These are phyloP conservation scores for Drosophila truncata DNA, from an alignment of 1,140 invertebrate species.

Conservation along the genomic window DNA sequence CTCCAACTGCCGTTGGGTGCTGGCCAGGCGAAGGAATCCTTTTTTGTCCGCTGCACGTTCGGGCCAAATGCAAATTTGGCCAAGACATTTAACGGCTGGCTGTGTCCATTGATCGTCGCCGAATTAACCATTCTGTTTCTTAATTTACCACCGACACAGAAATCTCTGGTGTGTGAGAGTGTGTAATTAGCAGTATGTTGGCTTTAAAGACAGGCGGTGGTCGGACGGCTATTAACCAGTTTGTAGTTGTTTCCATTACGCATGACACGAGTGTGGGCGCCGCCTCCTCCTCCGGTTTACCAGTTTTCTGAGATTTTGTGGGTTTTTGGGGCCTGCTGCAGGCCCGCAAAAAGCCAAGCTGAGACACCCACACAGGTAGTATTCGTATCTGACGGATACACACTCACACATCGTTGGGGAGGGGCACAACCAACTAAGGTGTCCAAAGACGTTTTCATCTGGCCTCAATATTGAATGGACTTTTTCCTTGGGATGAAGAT, in stretches of 20 bases:
- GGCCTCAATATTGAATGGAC: background rate
- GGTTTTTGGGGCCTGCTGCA: constrained; percentile 35
- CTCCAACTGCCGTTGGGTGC: background rate
- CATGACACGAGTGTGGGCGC: constrained; percentile 46
- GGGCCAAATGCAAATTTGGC: constrained; percentile 41
- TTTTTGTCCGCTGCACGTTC: constrained; percentile 32
- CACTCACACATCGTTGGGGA: constrained; percentile 3
- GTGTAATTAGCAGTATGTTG: constrained; percentile 69
- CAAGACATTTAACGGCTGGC: constrained; percentile 43
- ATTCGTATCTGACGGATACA: constrained; percentile 20
- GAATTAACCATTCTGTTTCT: constrained; percentile 57
- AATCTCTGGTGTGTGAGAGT: constrained; percentile 27
- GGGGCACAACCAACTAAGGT: constrained; percentile 6
- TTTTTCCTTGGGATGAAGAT: background rate
- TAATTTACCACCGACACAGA: constrained; percentile 65
- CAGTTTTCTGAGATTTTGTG: constrained; percentile 12
- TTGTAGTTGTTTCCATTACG: constrained; percentile 63
- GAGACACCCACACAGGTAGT: constrained; percentile 55
- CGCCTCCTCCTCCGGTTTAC: constrained; percentile 20
- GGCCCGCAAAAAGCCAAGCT: constrained; percentile 47
- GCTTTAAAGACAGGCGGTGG: constrained; percentile 46
- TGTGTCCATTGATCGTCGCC: constrained; percentile 39
- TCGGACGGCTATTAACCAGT: constrained; percentile 43
- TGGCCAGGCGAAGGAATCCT: constrained; percentile 19
- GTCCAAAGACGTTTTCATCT: constrained; percentile 8